Conservation (phyloP, 2,888 invertebrate genomes). For the Caradrina clavipalpis region DNA sequence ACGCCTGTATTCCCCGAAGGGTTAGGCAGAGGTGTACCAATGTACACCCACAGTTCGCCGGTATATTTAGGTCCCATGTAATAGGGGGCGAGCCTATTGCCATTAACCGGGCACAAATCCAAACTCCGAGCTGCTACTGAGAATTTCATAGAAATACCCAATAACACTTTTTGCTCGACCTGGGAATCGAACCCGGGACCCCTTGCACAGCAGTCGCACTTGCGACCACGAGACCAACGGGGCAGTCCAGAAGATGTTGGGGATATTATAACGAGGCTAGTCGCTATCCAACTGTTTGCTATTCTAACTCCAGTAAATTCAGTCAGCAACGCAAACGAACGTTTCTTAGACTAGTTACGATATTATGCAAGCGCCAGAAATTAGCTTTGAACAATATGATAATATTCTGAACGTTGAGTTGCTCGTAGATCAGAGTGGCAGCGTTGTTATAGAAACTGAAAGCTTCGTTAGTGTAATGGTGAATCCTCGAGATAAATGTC, state of each 20-base stretch:
- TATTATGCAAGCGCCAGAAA: conserved; percentile 45
- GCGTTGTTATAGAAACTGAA: conserved; percentile 52
- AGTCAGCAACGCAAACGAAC: conserved; percentile 32
- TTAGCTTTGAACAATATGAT: conserved; percentile 56
- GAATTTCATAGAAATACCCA: too few relatives aligned
- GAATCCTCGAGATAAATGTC: conserved; percentile 53
- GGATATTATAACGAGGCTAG: not conserved
- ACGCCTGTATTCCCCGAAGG: too few relatives aligned
- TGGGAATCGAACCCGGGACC: too few relatives aligned
- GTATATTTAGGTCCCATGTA: too few relatives aligned
- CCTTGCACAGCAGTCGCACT: too few relatives aligned
- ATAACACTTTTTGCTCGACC: too few relatives aligned
- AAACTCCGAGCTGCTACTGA: too few relatives aligned
- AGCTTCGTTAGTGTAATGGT: conserved; percentile 60
- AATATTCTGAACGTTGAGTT: conserved; percentile 51
- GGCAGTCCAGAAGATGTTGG: not conserved
- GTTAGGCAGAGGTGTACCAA: too few relatives aligned
- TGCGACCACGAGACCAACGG: too few relatives aligned
- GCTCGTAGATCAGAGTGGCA: conserved; percentile 59
- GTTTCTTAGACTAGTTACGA: conserved; percentile 20
- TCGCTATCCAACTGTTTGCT: conserved; percentile 4
- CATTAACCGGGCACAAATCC: too few relatives aligned
- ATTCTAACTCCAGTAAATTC: conserved; percentile 31
- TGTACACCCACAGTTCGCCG: too few relatives aligned
- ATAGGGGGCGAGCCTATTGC: too few relatives aligned